These are phyloP conservation scores for Botia almorhae DNA, from an alignment of 2,797 vertebrate genomes.

Conservation along the genomic window DNA sequence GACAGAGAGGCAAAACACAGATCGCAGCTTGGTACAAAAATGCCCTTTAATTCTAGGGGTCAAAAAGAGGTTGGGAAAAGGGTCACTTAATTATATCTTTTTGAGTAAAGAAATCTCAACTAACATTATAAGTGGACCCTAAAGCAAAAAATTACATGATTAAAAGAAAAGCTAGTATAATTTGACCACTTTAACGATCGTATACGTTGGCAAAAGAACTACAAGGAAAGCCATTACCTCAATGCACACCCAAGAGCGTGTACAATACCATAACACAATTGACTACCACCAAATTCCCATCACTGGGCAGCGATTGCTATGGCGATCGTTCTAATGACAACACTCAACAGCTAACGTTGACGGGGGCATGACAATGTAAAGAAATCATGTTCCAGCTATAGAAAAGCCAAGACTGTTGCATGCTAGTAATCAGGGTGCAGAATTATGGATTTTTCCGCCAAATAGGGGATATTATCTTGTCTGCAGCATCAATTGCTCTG, in stretches of 20 bases:
- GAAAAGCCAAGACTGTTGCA: constrained; percentile 6
- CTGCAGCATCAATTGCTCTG: constrained; percentile 53
- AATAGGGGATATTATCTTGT: constrained; percentile 56
- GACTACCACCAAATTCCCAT: neutral
- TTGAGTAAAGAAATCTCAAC: too few relatives aligned
- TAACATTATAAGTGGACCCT: neutral
- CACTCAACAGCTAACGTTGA: constrained; percentile 21
- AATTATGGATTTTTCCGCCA: constrained; percentile 44
- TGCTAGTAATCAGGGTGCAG: constrained; percentile 8
- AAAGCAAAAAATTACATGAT: neutral
- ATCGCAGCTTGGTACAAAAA: too few relatives aligned
- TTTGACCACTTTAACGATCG: neutral
- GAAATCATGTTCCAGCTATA: constrained; percentile 15
- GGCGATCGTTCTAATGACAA: constrained; percentile 18
- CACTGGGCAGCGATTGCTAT: constrained; percentile 15
- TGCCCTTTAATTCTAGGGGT: neutral
- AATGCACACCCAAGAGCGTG: neutral
- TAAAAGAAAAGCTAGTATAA: neutral
- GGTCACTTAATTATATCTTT: too few relatives aligned
- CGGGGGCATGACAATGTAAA: constrained; percentile 14
- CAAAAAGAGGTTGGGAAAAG: too few relatives aligned
- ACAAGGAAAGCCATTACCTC: neutral
- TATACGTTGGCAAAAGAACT: constrained; percentile 1
- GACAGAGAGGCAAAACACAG: too few relatives aligned
- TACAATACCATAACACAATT: constrained; percentile 6